Percentiles rank a stretch among this genome's conserved stretches.
Conservation (phyloP, 2,888 invertebrate genomes). For the Ypsolopha scabrella region DNA sequence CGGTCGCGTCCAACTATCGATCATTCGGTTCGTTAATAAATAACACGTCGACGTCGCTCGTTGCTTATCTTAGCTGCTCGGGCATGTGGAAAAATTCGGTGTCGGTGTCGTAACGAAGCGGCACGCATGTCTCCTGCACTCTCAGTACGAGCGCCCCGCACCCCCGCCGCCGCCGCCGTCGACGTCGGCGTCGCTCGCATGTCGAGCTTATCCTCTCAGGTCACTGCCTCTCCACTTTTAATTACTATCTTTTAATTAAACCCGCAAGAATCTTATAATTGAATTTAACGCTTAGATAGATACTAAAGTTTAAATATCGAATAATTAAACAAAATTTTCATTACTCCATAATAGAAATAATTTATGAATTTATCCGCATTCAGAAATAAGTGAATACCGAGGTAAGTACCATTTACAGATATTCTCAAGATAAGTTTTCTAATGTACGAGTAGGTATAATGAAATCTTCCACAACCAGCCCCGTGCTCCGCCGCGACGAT, state of each 20-base stretch:
- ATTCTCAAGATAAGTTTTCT: not conserved
- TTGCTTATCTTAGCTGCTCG: slow-evolving; percentile 64
- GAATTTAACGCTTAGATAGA: not conserved
- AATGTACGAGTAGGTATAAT: slow-evolving; percentile 8
- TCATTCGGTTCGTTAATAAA: slow-evolving; percentile 72
- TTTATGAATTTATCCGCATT: not conserved
- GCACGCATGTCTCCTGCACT: slow-evolving; percentile 58
- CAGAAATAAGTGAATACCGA: too few relatives aligned
- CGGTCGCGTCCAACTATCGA: slow-evolving; percentile 69
- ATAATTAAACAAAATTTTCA: not conserved
- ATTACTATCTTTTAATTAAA: slow-evolving; percentile 57
- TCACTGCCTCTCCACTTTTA: slow-evolving; percentile 42
- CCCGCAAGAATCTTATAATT: slow-evolving; percentile 16
- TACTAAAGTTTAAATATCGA: not conserved
- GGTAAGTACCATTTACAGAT: too few relatives aligned
- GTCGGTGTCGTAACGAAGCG: slow-evolving; percentile 68
- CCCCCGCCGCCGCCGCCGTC: not conserved
- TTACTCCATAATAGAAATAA: slow-evolving; percentile 3
- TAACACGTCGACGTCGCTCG: slow-evolving; percentile 65
- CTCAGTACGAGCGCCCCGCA: slow-evolving; percentile 35
- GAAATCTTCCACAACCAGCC: slow-evolving; percentile 5
- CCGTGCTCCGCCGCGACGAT: slow-evolving; percentile 3
- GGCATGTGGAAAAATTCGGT: slow-evolving; percentile 70
- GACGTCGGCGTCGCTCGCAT: slow-evolving; percentile 1
- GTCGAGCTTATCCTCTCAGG: slow-evolving; percentile 44